Conservation (phyloP, 2,888 invertebrate species). For the Acanthococcus lagerstroemiae region DNA sequence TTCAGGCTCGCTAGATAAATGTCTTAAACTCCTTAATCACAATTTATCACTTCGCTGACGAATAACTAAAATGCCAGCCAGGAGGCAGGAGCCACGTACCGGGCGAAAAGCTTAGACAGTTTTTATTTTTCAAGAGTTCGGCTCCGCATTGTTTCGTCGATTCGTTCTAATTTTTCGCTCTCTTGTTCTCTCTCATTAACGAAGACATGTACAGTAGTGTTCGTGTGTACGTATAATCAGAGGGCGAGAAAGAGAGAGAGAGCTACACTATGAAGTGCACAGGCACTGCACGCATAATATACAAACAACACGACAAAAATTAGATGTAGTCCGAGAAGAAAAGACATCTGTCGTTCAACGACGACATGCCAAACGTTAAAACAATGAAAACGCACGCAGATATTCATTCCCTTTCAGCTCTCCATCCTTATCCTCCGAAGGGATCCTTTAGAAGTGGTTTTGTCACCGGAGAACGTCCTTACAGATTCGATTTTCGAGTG, state of each 20-base stretch:
- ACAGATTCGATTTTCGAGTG: constrained; percentile 17
- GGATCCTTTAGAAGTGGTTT: constrained; percentile 5
- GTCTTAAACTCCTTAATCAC: too few species aligned
- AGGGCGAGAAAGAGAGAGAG: too few species aligned
- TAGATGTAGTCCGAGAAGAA: constrained; percentile 16
- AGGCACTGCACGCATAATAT: background rate
- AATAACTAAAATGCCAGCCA: too few species aligned
- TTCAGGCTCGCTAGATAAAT: too few species aligned
- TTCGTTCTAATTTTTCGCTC: background rate
- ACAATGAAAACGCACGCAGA: constrained; percentile 15
- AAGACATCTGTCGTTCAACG: constrained; percentile 27
- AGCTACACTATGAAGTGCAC: too few species aligned
- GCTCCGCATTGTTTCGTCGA: background rate
- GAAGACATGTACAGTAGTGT: too few species aligned
- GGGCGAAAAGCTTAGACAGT: too few species aligned
- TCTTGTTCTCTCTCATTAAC: too few species aligned
- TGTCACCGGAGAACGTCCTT: constrained; percentile 22
- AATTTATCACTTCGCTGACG: too few species aligned
- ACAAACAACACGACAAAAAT: constrained; percentile 9
- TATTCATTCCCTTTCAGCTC: background rate
- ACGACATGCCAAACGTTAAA: constrained; percentile 21
- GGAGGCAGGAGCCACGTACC: too few species aligned
- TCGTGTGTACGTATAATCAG: too few species aligned
- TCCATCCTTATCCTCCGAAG: background rate
- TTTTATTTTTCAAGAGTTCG: constrained; percentile 3